These are phyloP conservation scores for Trichogramma evanescens DNA, from an alignment of 2,888 invertebrate species.

Conservation along the genomic window DNA sequence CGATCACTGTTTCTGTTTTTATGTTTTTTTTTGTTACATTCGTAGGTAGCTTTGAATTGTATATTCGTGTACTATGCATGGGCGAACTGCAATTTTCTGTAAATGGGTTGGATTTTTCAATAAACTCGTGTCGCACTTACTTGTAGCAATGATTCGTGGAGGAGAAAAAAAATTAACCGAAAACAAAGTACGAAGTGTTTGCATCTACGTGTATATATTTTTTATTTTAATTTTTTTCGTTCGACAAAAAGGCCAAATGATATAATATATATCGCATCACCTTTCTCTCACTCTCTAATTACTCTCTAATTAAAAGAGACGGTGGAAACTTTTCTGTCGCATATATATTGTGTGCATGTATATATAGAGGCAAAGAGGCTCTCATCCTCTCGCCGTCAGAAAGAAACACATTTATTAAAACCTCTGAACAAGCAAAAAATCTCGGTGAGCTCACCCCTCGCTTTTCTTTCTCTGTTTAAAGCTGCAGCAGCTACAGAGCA, in stretches of 20 bases:
- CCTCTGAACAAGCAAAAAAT: constrained; percentile 2
- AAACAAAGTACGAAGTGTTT: too few species aligned
- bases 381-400: neutral
- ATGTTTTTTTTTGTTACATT: neutral
- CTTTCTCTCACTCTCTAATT: neutral
- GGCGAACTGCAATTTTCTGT: too few species aligned
- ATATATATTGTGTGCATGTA: neutral
- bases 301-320: constrained; percentile 2
- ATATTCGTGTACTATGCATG: too few species aligned
- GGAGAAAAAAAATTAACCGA: neutral
- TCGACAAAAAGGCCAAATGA: neutral
- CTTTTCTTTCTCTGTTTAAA: neutral
- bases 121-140: too few species aligned
- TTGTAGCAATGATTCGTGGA: neutral
- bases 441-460: too few species aligned
- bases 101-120: too few species aligned
- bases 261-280: too few species aligned
- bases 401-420: constrained; percentile 13
- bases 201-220: too few species aligned
- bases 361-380: neutral
- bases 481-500: neutral
- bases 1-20: neutral
- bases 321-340: neutral
- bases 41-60: neutral
- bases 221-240: neutral